Evolutionary conservation across 2,888 invertebrate species (phyloP).

Genomic region (Augiades crinisus): DNA sequence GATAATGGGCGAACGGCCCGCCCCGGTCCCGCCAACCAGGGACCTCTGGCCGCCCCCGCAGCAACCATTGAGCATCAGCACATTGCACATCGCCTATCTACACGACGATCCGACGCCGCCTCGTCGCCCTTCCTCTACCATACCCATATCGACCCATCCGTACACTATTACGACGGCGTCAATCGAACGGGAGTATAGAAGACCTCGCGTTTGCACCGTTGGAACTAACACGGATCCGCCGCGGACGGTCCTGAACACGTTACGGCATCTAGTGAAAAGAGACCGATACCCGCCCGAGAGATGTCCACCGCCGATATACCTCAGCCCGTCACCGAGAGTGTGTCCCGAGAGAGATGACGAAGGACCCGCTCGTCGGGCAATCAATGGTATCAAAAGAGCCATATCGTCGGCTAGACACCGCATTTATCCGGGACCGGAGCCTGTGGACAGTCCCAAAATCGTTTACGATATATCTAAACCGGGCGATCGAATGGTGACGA

Average conservation of each 20-base stretch:
- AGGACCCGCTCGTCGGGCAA: constrained; percentile 52
- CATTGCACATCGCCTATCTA: constrained; percentile 67
- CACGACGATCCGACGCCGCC: constrained; percentile 59
- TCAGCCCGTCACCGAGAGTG: constrained; percentile 49
- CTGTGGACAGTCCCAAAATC: constrained; percentile 69
- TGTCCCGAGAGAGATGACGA: constrained; percentile 49
- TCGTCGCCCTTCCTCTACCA: constrained; percentile 59
- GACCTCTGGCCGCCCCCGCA: constrained; percentile 62
- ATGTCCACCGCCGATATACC: constrained; percentile 50
- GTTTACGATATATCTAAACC: constrained; percentile 69
- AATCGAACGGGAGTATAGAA: constrained; percentile 42
- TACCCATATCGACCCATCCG: constrained; percentile 45
- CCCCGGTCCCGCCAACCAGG: constrained; percentile 69
- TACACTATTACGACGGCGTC: constrained; percentile 47
- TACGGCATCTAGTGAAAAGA: constrained; percentile 51
- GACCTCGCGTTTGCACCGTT: constrained; percentile 59
- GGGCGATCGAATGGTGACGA: constrained; percentile 68
- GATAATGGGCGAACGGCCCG: constrained; percentile 69
- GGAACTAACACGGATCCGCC: constrained; percentile 73
- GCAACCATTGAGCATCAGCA: constrained; percentile 69
- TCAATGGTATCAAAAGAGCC: constrained; percentile 62
- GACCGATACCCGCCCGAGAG: constrained; percentile 45
- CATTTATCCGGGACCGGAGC: constrained; percentile 57
- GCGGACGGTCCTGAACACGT: constrained; percentile 48
- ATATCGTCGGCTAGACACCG: constrained; percentile 65